Percentiles rank a stretch among this genome's conserved stretches.
Evolutionary conservation across 1,140 invertebrate species (phyloP).

Genomic region (Trichogramma pretiosum): DNA sequence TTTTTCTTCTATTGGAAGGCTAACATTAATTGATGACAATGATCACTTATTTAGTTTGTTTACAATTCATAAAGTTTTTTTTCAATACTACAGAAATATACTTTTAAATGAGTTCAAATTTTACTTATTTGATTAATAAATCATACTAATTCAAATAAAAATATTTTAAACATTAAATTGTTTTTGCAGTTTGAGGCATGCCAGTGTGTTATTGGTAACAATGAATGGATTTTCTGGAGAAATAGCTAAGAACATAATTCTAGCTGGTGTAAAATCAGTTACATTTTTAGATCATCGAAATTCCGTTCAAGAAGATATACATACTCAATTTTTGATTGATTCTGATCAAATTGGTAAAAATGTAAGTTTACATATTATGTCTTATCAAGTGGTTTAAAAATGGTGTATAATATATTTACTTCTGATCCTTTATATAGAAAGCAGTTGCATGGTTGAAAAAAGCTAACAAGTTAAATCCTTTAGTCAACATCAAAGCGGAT

Average conservation of each 20-base stretch:
- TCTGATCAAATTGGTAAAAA: slow-evolving; percentile 61
- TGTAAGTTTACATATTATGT: no score
- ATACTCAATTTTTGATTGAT: slow-evolving; percentile 70
- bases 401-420: slow-evolving; percentile 4
- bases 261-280: slow-evolving; percentile 86
- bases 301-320: slow-evolving; percentile 64
- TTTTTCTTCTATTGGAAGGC: no score
- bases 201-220: slow-evolving; percentile 81
- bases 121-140: no score
- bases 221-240: slow-evolving; percentile 87
- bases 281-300: slow-evolving; percentile 75
- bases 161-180: no score
- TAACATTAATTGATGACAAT: no score
- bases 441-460: slow-evolving; percentile 70
- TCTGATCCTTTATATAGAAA: slow-evolving; percentile 53
- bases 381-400: no score
- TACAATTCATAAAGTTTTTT: no score
- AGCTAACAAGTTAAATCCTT: slow-evolving; percentile 80
- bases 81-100: no score
- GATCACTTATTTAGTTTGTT: no score
- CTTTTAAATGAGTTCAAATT: no score
- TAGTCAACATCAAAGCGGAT: slow-evolving; percentile 77
- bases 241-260: slow-evolving; percentile 91
- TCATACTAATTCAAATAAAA: slow-evolving; percentile 8
- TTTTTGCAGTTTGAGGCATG: slow-evolving; percentile 66